Evolutionary conservation across 2,888 invertebrate genomes (phyloP).

Genomic region (Julus scandinavius): DNA sequence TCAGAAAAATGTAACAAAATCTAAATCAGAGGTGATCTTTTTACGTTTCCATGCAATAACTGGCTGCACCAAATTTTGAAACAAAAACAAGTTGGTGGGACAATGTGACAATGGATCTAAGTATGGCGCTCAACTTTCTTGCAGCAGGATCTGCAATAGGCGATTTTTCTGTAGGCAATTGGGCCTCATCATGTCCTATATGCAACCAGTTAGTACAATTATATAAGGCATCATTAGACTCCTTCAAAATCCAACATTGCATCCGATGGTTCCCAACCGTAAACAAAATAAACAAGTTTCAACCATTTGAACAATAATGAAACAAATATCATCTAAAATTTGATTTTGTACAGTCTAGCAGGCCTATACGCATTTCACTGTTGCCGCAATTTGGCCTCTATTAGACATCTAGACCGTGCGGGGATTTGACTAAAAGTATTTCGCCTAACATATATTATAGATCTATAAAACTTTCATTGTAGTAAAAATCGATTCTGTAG

Average conservation of each 20-base stretch:
- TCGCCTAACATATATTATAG: conserved; percentile 28
- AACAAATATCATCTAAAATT: conserved; percentile 8
- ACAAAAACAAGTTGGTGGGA: no score
- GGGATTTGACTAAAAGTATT: conserved; percentile 43
- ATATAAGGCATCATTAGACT: conserved; percentile 14
- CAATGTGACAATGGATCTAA: neutral
- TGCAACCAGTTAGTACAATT: neutral
- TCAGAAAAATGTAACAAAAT: neutral
- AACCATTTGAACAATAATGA: neutral
- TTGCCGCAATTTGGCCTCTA: conserved; percentile 2
- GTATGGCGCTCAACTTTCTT: neutral
- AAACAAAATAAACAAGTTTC: neutral
- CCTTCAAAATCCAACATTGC: neutral
- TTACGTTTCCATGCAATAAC: no score
- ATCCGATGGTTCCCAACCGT: neutral
- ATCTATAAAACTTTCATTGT: conserved; percentile 46
- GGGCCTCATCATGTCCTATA: neutral
- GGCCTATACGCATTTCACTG: conserved; percentile 2
- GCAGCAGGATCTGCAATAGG: no score
- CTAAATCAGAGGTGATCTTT: no score
- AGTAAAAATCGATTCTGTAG: conserved; percentile 41
- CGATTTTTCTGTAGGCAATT: no score
- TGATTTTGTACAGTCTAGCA: conserved; percentile 21
- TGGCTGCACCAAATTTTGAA: neutral
- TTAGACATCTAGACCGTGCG: conserved; percentile 37